Evolutionary conservation across 53 echinoderm and acorn worm species (phyloP).

Genomic region (Luidia sarsii): DNA sequence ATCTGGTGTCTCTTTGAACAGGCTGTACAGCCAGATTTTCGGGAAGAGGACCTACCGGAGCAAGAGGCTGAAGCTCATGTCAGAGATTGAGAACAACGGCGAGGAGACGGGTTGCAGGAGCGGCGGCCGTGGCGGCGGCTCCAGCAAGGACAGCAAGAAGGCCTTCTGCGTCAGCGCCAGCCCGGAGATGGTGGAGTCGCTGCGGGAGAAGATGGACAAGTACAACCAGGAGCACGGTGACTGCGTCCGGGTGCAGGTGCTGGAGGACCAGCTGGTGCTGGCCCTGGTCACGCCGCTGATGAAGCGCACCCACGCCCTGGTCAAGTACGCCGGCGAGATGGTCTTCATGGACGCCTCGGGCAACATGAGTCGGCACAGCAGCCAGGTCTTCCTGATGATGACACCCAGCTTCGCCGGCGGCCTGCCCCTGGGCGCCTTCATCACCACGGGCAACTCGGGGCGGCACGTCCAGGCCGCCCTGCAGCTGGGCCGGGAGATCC

Average conservation of each 20-base stretch:
- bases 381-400: constrained; percentile 57
- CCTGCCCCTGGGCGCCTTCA: constrained; percentile 61
- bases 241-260: constrained; percentile 38
- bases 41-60: constrained; percentile 25
- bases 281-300: constrained; percentile 68
- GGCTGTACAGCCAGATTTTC: constrained; percentile 46
- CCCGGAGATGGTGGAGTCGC: constrained; percentile 33
- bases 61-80: constrained; percentile 1
- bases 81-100: background rate
- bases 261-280: constrained; percentile 48
- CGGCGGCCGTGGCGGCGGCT: too few relatives aligned
- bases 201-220: constrained; percentile 49
- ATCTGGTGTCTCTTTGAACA: background rate
- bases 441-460: constrained; percentile 49
- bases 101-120: background rate
- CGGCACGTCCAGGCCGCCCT: background rate
- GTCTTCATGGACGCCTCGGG: constrained; percentile 60
- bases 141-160: constrained; percentile 41
- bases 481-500: constrained; percentile 45
- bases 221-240: constrained; percentile 64
- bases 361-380: constrained; percentile 32
- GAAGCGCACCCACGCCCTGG: constrained; percentile 52
- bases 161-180: constrained; percentile 31
- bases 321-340: constrained; percentile 51
- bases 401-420: constrained; percentile 69